Percentiles rank a stretch among this genome's conserved stretches.
Conservation (phyloP, 2,797 vertebrate genomes). For the Cyclopterus lumpus region DNA sequence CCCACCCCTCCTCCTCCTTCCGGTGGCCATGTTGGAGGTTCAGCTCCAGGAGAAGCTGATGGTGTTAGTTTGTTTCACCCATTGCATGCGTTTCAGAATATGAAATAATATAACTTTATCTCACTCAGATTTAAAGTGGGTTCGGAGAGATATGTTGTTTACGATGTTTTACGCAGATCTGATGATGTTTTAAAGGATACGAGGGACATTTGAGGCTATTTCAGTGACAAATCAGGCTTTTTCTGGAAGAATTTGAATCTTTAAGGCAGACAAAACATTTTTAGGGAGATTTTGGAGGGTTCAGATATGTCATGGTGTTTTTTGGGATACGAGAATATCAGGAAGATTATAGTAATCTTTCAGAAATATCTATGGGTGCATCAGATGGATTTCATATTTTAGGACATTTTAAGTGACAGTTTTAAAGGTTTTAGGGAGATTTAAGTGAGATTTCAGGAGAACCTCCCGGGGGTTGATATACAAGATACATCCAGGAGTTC, state of each 20-base stretch:
- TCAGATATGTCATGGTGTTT: neutral
- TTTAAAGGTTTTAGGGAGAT: neutral
- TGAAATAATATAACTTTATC: neutral
- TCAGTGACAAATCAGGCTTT: too few species aligned
- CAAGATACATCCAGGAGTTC: neutral
- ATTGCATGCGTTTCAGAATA: neutral
- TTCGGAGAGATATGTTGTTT: neutral
- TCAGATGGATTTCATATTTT: neutral
- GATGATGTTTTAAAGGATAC: neutral
- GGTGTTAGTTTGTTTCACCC: slow-evolving; percentile 2
- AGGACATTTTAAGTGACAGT: neutral
- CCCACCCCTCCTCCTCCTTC: neutral
- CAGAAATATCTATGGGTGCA: neutral
- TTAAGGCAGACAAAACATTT: too few species aligned
- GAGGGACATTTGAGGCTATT: too few species aligned
- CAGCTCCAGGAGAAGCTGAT: neutral
- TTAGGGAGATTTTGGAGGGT: neutral
- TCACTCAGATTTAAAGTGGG: neutral
- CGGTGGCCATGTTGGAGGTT: slow-evolving; percentile 22
- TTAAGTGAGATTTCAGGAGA: neutral
- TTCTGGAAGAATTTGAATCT: too few species aligned
- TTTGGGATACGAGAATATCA: neutral
- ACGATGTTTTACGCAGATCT: neutral
- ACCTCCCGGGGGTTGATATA: neutral
- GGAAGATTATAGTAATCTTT: neutral